Evolutionary conservation across 2,888 invertebrate species (phyloP).

Genomic region (Lysandra bellargus): DNA sequence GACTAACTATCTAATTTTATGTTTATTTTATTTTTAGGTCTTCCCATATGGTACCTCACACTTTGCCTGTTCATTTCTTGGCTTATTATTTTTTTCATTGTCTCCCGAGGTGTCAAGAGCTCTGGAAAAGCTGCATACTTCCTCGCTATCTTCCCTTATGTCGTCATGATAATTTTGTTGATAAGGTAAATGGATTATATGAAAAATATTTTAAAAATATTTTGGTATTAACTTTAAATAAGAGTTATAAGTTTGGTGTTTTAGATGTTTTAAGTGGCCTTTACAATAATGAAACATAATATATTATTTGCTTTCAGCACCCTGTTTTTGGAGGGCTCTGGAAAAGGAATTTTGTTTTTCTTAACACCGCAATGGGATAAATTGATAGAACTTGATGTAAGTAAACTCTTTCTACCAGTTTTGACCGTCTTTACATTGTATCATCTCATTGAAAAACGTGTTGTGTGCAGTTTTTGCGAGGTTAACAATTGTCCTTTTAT

Average conservation of each 20-base stretch:
- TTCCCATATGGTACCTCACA: conserved; percentile 85
- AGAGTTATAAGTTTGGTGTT: not conserved
- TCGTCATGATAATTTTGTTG: conserved; percentile 86
- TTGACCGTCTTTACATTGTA: not conserved
- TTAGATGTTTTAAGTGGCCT: not conserved
- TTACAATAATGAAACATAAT: conserved; percentile 10
- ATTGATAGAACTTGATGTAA: conserved; percentile 84
- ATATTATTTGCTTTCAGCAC: conserved; percentile 63
- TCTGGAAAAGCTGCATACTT: conserved; percentile 93
- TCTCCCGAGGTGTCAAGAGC: conserved; percentile 87
- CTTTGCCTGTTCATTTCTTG: conserved; percentile 85
- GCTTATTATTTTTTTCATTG: conserved; percentile 85
- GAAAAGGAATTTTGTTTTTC: conserved; percentile 87
- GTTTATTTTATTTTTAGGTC: conserved; percentile 52
- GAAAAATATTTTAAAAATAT: not conserved
- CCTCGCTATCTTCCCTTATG: conserved; percentile 91
- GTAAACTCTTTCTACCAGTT: conserved; percentile 38
- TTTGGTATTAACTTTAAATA: not conserved
- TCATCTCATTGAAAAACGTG: no score
- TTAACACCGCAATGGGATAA: conserved; percentile 88
- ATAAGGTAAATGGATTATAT: conserved; percentile 66
- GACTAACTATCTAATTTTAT: conserved; percentile 17
- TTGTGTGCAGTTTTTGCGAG: not conserved
- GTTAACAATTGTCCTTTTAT: not conserved
- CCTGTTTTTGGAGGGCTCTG: conserved; percentile 85